phyloP scores from a whole-genome alignment of 1,140 invertebrate genomes.

The Condylostylus longicornis region DNA sequence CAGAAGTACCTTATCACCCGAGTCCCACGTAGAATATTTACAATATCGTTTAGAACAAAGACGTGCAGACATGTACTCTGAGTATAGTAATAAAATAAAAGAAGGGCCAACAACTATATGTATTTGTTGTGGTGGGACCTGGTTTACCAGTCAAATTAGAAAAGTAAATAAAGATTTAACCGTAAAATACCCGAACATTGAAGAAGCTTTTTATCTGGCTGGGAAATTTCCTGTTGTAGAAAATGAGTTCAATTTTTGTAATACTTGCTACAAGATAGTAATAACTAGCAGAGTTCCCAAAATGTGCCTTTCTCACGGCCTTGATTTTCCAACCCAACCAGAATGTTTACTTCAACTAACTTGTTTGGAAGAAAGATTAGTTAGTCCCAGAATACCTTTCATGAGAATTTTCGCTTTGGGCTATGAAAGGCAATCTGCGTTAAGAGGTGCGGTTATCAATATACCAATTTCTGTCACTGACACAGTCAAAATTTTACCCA shows the following conservation, averaged over 20 bases:
- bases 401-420: conserved; percentile 5
- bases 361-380: conserved; percentile 3
- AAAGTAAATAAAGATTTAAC: too few relatives aligned
- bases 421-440: conserved; percentile 1
- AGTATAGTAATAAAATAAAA: background rate
- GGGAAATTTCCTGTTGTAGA: background rate
- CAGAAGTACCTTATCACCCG: too few relatives aligned
- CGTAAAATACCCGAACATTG: too few relatives aligned
- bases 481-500: background rate
- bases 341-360: too few relatives aligned
- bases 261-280: conserved; percentile 1
- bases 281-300: background rate
- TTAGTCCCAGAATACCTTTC: conserved; percentile 1
- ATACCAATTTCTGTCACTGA: background rate
- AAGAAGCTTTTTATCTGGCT: background rate
- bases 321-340: background rate
- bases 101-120: background rate
- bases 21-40: too few relatives aligned
- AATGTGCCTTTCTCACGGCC: background rate
- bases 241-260: conserved; percentile 3
- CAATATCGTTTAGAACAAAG: too few relatives aligned
- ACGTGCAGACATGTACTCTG: background rate
- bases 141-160: background rate
- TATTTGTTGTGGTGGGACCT: background rate
- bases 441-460: conserved; percentile 1